Conservation (phyloP, 2,888 invertebrate genomes). For the Caenorhabditis panamensis region DNA sequence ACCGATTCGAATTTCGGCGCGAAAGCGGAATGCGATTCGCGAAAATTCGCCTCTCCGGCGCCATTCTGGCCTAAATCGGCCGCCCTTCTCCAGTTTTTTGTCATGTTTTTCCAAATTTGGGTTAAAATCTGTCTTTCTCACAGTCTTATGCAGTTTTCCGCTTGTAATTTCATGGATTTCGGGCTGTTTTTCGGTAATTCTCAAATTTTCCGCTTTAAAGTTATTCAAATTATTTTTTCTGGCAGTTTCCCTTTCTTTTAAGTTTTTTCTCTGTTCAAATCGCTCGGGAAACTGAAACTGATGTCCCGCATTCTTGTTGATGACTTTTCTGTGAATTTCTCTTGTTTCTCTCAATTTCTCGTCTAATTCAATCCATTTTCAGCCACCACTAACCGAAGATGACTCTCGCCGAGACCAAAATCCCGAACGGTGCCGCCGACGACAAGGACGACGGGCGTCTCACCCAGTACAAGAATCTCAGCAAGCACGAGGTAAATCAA, state of each 20-base stretch:
- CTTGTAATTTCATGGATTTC: too few species aligned
- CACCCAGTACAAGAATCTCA: slow-evolving; percentile 78
- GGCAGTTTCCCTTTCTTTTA: too few species aligned
- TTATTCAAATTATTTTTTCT: too few species aligned
- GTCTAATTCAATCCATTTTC: slow-evolving; percentile 8
- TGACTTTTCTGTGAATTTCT: too few species aligned
- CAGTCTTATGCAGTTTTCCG: too few species aligned
- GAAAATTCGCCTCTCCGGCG: slow-evolving; percentile 1
- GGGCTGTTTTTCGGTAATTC: too few species aligned
- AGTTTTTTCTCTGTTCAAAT: too few species aligned
- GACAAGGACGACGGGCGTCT: slow-evolving; percentile 65
- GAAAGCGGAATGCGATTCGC: neutral
- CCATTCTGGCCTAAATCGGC: neutral
- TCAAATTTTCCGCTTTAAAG: too few species aligned
- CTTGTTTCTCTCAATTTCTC: neutral
- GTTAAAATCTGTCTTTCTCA: too few species aligned
- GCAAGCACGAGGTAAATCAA: slow-evolving; percentile 75
- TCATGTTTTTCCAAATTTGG: neutral
- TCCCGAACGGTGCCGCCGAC: slow-evolving; percentile 21
- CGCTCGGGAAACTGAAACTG: too few species aligned
- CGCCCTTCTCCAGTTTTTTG: neutral
- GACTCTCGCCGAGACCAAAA: slow-evolving; percentile 54
- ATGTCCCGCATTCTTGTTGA: too few species aligned
- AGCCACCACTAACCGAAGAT: slow-evolving; percentile 40
- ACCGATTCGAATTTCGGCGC: slow-evolving; percentile 22